Evolutionary conservation across 2,797 vertebrate species (phyloP), one percentile per base, ranked within the genome.

Genomic region (Tamandua tetradactyla): DNA sequence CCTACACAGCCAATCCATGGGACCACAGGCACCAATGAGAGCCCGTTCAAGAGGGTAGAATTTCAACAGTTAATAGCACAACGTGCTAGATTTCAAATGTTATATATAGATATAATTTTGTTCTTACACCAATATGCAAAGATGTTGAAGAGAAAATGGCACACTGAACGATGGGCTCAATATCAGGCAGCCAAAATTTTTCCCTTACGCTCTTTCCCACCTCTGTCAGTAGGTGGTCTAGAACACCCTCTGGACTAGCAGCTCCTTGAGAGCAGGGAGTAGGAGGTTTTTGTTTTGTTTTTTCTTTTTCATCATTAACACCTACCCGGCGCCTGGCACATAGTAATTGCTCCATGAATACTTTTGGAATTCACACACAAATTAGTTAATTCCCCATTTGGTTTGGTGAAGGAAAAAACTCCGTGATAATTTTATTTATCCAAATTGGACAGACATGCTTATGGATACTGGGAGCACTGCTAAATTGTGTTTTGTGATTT

Each of bases 91-190:
- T 87, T 87, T 76, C 57, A 71, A 88, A 84, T 59, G 59, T 94
- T 57, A 72, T 68, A 61, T 6, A 61, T 94, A n/a, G 83, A 79
- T 23, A 52, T n/a, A n/a, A 78, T 91, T 87, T 94, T 76, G 96
- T 95, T 95, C 84, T 79, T 55, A 90, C 17, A 59, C 74, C 87
- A 80, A 96, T 87, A 89, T 23, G 47, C 85, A 72, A 94, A 94
- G 84, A 78, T 95, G 78, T 75, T 95, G 94, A 85, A 94, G 91
- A 97, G 93, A 93, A 94, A 95, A 96, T 61, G 87, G 74, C 25
- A 64, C 81, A 59, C 61, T 91, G 84, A 97, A 87, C 93, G 95
- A 96, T 5, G 27, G 87, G 76, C 64, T 95, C 90, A 84, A 87
- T 82, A 55, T 97, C 87, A 94, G 82, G 59, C 40, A 83, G 81